phyloP scores from a whole-genome alignment of 2,113 vertebrate genomes.

The Pavo muticus region DNA sequence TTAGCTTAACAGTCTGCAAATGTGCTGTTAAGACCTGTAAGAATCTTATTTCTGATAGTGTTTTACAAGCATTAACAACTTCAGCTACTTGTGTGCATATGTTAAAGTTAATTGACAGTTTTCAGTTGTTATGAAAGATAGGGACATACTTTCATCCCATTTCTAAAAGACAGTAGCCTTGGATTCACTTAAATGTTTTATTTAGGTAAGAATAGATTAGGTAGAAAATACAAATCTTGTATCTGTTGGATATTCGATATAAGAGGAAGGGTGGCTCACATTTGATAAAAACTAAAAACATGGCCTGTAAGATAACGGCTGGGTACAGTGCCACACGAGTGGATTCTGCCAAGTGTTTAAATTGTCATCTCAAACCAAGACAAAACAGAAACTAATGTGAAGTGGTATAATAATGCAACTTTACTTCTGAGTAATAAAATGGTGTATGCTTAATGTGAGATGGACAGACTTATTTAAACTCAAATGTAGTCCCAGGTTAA shows the following conservation, averaged over 20 bases:
- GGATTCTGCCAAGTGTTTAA: not conserved
- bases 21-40: not conserved
- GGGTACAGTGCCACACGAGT: not conserved
- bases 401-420: not conserved
- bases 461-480: not conserved
- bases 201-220: not conserved
- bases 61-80: not conserved
- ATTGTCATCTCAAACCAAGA: not conserved
- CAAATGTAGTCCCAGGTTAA: not conserved
- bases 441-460: not conserved
- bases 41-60: not conserved
- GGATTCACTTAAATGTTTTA: not conserved
- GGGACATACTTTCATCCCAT: not conserved
- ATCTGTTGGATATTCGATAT: not conserved
- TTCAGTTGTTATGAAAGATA: not conserved
- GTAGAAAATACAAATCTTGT: not conserved
- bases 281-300: not conserved
- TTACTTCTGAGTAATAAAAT: too few relatives aligned
- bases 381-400: not conserved
- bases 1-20: not conserved
- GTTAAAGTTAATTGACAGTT: not conserved
- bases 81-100: not conserved
- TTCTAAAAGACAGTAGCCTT: not conserved
- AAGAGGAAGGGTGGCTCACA: not conserved
- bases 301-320: not conserved